These are phyloP conservation scores for Leptodactylus fuscus DNA, from an alignment of 2,113 vertebrate species.

Conservation along the genomic window DNA sequence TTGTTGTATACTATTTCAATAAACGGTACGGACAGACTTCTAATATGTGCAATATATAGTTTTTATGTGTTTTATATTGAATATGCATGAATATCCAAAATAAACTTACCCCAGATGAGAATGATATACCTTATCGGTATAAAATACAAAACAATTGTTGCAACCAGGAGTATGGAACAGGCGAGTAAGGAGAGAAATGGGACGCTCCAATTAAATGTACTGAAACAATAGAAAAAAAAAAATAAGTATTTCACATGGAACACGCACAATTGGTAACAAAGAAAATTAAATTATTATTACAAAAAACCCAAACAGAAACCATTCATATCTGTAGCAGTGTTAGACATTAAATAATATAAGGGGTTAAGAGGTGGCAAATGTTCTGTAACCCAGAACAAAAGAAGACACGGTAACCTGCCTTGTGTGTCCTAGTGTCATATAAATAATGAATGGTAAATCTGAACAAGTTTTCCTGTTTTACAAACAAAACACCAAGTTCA, in stretches of 20 bases:
- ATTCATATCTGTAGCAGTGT: not conserved
- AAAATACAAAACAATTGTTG: slow-evolving; percentile 80
- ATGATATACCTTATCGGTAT: slow-evolving; percentile 91
- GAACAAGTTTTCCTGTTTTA: not conserved
- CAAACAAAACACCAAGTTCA: not conserved
- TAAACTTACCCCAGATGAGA: slow-evolving; percentile 97
- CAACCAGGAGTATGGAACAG: slow-evolving; percentile 79
- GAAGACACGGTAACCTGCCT: not conserved
- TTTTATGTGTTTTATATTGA: too few relatives aligned
- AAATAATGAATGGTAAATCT: not conserved
- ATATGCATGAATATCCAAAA: too few relatives aligned
- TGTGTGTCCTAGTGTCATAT: not conserved
- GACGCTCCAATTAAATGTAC: slow-evolving; percentile 95
- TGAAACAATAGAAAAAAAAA: slow-evolving; percentile 66
- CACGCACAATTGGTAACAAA: not conserved
- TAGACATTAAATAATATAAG: not conserved
- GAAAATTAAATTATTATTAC: too few relatives aligned
- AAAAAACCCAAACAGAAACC: not conserved
- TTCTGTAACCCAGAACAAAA: not conserved
- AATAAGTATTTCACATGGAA: too few relatives aligned
- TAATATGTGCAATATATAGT: too few relatives aligned
- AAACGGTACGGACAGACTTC: too few relatives aligned
- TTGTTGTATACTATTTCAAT: too few relatives aligned
- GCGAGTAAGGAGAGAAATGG: slow-evolving; percentile 89
- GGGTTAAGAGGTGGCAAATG: not conserved